A percentile compares a stretch with the other conserved stretches of the same genome.
phyloP scores from a whole-genome alignment of 1,140 invertebrate species.

The Limonius californicus region DNA sequence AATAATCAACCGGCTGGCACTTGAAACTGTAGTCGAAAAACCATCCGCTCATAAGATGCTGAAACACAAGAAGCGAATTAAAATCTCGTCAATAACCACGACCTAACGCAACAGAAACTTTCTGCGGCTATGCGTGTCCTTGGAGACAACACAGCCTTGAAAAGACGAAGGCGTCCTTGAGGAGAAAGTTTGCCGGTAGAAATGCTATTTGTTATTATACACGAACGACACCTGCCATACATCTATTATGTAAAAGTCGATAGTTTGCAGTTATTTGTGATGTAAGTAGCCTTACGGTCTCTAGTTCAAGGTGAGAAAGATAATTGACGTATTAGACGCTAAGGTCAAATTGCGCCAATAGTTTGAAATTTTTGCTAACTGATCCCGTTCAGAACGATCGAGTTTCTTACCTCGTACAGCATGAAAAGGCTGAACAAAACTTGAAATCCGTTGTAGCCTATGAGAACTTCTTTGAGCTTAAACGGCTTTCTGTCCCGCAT shows the following conservation, averaged over 20 bases:
- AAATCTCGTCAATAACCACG: too few species aligned
- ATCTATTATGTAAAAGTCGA: constrained; percentile 1
- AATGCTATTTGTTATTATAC: constrained; percentile 20
- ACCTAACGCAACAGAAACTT: too few species aligned
- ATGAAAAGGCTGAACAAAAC: constrained; percentile 82
- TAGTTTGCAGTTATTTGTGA: not conserved
- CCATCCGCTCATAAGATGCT: constrained; percentile 84
- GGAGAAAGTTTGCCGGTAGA: constrained; percentile 18
- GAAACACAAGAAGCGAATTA: constrained; percentile 46
- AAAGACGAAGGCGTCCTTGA: constrained; percentile 14
- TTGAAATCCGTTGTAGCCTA: constrained; percentile 88
- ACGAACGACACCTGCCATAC: constrained; percentile 23
- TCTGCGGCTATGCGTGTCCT: not conserved
- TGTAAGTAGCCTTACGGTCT: not conserved
- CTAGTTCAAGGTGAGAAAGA: constrained; percentile 9
- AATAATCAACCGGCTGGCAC: constrained; percentile 92
- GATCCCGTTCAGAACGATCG: too few species aligned
- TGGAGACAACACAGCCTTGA: not conserved
- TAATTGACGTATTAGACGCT: not conserved
- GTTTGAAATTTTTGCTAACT: too few species aligned
- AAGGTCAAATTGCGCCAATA: not conserved
- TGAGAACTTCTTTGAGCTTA: constrained; percentile 71
- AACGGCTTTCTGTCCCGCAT: constrained; percentile 89
- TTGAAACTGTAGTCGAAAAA: constrained; percentile 84
- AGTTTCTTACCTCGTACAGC: constrained; percentile 76